Evolutionary conservation across 2,113 vertebrate genomes (phyloP), one percentile per base, ranked within the genome.

Genomic region (Prietella phreatophila): DNA sequence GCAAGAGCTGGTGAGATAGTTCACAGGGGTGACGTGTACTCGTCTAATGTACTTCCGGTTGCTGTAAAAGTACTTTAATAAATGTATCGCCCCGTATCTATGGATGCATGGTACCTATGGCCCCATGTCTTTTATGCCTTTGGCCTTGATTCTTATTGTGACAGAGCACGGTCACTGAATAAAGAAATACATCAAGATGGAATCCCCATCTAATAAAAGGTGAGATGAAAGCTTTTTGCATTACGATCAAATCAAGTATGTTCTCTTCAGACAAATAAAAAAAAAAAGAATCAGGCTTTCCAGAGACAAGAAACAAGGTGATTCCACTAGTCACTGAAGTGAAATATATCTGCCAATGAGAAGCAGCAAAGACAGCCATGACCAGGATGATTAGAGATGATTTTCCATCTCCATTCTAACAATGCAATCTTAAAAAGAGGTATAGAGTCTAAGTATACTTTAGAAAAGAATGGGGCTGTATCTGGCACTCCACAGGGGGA

Each of bases 291-390:
- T 39, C 1, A 47, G 27, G 50, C 65, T 73, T 71, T 67, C 63
- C 33, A 75, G 25, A 25, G 9, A 75, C 39, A 87, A 58, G 50
- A 22, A 75, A 58, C 60, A 15, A 39, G 36, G 22, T 63, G 80
- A 69, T 55, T 19, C 65, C 65, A 83, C 75, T 50, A 83, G 80
- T 61, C 55, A 61, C 25, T 50, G 80, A 82, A 75, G 67, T 61
- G 39, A 87, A 83, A 73, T 81, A 69, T 60, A 73, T 73, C 22
- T 56, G 50, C 76, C 76, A 56, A 47, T 36, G 67, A 63, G 58
- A 20, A 87, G 27, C 3, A 30, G 25, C 56, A 55, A 17, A 47
- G 69, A n/a, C 42, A 25, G 53, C 60, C 79, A 82, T 69, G 56
- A 47, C 79, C 33, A 60, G 69, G n/a, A 56, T 20, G 79, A 73